A percentile compares a stretch with the other conserved stretches of the same genome.
Conservation (phyloP, 2,113 vertebrate genomes). For the Ciconia maguari region DNA sequence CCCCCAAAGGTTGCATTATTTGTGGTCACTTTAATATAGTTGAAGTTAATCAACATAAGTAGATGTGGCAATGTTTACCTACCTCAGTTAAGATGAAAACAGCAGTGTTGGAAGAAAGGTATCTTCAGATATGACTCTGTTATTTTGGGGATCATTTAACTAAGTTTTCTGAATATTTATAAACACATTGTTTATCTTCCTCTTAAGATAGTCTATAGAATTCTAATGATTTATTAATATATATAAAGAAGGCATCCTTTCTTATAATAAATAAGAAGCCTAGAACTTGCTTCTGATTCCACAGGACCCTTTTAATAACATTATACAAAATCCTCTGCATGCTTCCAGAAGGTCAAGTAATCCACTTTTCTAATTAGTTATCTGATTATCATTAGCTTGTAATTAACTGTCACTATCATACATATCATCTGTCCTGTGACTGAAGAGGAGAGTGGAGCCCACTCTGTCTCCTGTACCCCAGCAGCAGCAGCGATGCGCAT, state of each 20-base stretch:
- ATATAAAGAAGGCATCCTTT: not conserved
- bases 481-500: not conserved
- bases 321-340: not conserved
- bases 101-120: not conserved
- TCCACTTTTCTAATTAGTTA: not conserved
- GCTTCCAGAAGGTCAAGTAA: not conserved
- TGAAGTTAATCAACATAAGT: not conserved
- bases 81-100: not conserved
- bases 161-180: not conserved
- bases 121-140: not conserved
- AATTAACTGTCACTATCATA: not conserved
- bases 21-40: not conserved
- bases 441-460: not conserved
- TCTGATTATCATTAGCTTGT: not conserved
- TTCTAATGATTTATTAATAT: not conserved
- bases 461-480: not conserved
- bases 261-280: not conserved
- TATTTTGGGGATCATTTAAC: not conserved
- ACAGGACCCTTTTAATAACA: not conserved
- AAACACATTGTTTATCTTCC: not conserved
- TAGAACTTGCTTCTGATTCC: not conserved
- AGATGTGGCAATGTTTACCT: not conserved
- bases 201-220: not conserved
- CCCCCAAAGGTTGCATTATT: not conserved
- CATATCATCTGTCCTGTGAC: not conserved